A percentile compares a stretch with the other conserved stretches of the same genome.
Conservation (phyloP, 2,888 invertebrate genomes). For the Philereme vetulata region DNA sequence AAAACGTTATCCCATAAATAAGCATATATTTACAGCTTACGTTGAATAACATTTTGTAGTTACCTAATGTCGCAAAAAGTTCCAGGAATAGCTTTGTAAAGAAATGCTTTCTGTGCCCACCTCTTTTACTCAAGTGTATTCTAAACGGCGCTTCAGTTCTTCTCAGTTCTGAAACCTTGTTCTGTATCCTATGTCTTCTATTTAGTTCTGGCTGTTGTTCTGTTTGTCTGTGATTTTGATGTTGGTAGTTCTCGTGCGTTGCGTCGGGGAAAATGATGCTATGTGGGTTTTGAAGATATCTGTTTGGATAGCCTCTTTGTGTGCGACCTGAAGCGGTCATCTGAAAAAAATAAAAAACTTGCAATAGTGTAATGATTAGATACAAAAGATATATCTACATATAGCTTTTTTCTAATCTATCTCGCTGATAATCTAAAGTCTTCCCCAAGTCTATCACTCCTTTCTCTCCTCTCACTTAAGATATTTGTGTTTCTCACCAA, state of each 20-base stretch:
- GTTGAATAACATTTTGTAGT: constrained; percentile 19
- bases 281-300: constrained; percentile 13
- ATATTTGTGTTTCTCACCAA: no score
- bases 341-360: constrained; percentile 22
- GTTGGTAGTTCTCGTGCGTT: constrained; percentile 16
- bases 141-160: constrained; percentile 28
- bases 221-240: constrained; percentile 17
- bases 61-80: constrained; percentile 36
- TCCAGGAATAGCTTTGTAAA: constrained; percentile 36
- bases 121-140: constrained; percentile 36
- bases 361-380: no score
- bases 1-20: not conserved
- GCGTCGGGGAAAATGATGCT: constrained; percentile 13
- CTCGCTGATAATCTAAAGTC: no score
- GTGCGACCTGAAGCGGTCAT: constrained; percentile 30
- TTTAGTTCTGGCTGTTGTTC: constrained; percentile 16
- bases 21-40: constrained; percentile 26
- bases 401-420: no score
- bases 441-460: no score
- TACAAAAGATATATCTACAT: no score
- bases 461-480: no score
- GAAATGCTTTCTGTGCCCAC: constrained; percentile 39
- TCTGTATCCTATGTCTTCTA: constrained; percentile 27
- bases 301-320: constrained; percentile 28
- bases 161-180: constrained; percentile 21